Conservation (phyloP, 2,113 vertebrate genomes). For the Phoxinus phoxinus region DNA sequence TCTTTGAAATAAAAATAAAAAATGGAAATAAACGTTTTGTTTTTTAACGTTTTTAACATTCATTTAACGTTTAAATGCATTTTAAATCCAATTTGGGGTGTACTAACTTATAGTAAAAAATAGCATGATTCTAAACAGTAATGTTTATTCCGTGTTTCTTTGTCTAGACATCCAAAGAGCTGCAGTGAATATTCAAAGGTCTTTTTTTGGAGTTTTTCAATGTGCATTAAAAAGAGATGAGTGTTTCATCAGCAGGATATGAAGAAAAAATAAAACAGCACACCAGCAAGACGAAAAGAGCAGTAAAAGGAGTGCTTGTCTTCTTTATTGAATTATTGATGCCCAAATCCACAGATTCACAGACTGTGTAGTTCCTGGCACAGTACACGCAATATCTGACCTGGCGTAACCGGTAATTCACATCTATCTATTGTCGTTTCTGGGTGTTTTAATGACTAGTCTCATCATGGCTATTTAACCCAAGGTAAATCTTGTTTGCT, state of each 20-base stretch:
- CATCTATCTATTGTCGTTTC: conserved; percentile 46
- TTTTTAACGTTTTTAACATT: no score
- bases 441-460: conserved; percentile 46
- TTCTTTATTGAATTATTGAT: conserved; percentile 76
- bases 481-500: not conserved
- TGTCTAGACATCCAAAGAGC: not conserved
- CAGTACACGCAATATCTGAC: conserved; percentile 56
- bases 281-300: conserved; percentile 17
- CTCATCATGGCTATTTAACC: conserved; percentile 13
- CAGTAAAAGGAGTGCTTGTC: conserved; percentile 62
- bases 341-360: conserved; percentile 51
- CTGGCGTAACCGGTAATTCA: conserved; percentile 63
- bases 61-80: not conserved
- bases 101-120: not conserved
- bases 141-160: not conserved
- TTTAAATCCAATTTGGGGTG: not conserved
- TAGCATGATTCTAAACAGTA: not conserved
- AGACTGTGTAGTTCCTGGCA: conserved; percentile 62
- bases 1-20: not conserved
- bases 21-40: not conserved
- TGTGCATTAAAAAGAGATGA: conserved; percentile 11
- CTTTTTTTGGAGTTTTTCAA: not conserved
- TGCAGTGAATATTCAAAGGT: not conserved
- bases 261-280: conserved; percentile 26
- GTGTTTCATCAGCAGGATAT: conserved; percentile 18